These are phyloP conservation scores for Tenrec ecaudatus DNA, from an alignment of 2,113 vertebrate genomes.

Conservation along the genomic window DNA sequence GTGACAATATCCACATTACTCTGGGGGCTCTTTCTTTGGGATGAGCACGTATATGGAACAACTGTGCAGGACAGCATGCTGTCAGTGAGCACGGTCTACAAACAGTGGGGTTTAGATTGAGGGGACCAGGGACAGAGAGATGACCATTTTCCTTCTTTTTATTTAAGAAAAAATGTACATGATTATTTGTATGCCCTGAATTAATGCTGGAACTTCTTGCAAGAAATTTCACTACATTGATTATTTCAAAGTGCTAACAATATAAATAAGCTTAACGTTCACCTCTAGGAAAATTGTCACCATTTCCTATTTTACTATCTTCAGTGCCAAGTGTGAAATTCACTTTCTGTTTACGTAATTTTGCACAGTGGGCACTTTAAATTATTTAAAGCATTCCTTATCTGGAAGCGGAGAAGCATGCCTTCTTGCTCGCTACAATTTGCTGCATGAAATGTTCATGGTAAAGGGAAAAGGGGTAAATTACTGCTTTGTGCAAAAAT, in stretches of 20 bases:
- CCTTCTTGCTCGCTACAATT: constrained; percentile 33
- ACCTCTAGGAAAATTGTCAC: constrained; percentile 75
- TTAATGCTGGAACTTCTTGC: constrained; percentile 14
- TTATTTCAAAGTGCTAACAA: constrained; percentile 53
- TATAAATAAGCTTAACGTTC: constrained; percentile 61
- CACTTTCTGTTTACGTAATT: constrained; percentile 72
- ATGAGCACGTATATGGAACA: neutral
- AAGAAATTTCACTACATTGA: constrained; percentile 19
- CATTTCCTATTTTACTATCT: constrained; percentile 67
- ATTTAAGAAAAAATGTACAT: neutral
- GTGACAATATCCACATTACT: neutral
- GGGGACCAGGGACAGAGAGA: neutral
- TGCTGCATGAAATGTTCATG: constrained; percentile 44
- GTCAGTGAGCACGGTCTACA: neutral
- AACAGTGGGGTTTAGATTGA: neutral
- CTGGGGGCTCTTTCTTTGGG: neutral
- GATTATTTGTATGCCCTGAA: neutral
- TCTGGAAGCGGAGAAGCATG: constrained; percentile 38
- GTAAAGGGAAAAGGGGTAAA: neutral
- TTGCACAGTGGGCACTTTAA: constrained; percentile 63
- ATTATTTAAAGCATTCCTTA: constrained; percentile 75
- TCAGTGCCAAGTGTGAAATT: constrained; percentile 54
- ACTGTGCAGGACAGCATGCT: no score
- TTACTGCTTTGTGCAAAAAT: neutral
- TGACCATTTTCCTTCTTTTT: neutral